phyloP scores from a whole-genome alignment of 2,888 invertebrate genomes.

The Frankliniella fusca region DNA sequence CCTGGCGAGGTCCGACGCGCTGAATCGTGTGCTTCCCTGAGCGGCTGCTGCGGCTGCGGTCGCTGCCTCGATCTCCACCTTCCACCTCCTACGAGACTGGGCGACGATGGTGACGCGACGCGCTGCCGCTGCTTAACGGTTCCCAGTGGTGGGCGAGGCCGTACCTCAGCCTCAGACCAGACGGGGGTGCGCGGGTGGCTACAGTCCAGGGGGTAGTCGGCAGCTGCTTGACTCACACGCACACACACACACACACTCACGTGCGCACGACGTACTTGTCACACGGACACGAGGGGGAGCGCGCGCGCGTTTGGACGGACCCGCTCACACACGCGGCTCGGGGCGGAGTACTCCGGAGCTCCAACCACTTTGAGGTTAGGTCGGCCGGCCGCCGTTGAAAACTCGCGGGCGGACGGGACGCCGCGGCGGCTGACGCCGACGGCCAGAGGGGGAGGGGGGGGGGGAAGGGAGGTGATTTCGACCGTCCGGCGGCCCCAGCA shows the following conservation, averaged over 20 bases:
- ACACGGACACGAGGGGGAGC: too few relatives aligned
- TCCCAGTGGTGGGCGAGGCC: too few relatives aligned
- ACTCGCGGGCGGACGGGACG: not conserved
- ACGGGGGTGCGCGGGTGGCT: not conserved
- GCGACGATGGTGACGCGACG: too few relatives aligned
- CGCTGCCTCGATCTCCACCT: too few relatives aligned
- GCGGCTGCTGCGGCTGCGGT: too few relatives aligned
- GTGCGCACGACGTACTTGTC: not conserved
- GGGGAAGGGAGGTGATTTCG: not conserved
- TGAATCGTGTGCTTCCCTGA: too few relatives aligned
- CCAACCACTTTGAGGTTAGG: not conserved
- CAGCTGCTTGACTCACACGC: not conserved
- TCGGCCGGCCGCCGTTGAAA: constrained; percentile 1
- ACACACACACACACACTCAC: not conserved
- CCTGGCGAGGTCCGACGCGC: too few relatives aligned
- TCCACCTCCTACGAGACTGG: too few relatives aligned
- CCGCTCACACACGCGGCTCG: too few relatives aligned
- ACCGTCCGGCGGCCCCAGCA: not conserved
- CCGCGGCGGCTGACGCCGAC: not conserved
- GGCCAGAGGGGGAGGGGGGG: not conserved
- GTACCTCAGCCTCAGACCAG: too few relatives aligned
- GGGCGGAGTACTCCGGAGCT: not conserved
- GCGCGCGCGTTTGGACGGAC: too few relatives aligned
- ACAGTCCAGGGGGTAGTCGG: not conserved
- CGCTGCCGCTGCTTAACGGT: too few relatives aligned